Evolutionary conservation across 2,888 invertebrate genomes (phyloP).

Genomic region (Cremastinae sp.): DNA sequence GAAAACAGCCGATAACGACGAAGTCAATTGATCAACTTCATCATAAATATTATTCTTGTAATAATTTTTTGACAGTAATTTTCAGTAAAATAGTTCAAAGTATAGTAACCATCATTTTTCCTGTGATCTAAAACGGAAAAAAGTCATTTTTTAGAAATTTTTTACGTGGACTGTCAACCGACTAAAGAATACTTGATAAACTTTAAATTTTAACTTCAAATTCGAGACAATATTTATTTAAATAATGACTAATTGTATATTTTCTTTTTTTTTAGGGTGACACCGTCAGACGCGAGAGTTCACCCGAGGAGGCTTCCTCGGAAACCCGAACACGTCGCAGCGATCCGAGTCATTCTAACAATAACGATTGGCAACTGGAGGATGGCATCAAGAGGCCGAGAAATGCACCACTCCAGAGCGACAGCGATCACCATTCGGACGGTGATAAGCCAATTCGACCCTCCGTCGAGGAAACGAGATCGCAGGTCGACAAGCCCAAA

Average conservation of each 20-base stretch:
- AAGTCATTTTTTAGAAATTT: no score
- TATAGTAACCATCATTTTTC: no score
- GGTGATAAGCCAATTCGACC: constrained; percentile 75
- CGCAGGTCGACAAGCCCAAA: constrained; percentile 78
- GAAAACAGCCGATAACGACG: no score
- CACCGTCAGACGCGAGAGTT: constrained; percentile 63
- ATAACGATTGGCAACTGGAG: constrained; percentile 75
- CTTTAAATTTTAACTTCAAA: no score
- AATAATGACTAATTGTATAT: background rate
- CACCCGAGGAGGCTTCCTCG: constrained; percentile 70
- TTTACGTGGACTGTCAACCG: no score
- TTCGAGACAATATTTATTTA: no score
- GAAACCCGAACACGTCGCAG: constrained; percentile 63
- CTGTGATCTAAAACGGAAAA: no score
- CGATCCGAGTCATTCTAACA: constrained; percentile 60
- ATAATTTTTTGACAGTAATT: no score
- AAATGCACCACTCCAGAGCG: constrained; percentile 77
- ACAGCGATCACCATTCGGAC: constrained; percentile 76
- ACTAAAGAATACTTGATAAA: no score
- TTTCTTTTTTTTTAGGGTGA: constrained; percentile 62
- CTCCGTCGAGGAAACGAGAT: constrained; percentile 66
- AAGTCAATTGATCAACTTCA: no score
- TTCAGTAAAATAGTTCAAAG: no score
- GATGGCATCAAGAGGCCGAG: constrained; percentile 79
- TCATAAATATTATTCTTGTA: no score